Conservation (phyloP, 2,797 vertebrate species). For the Syngnathus rostellatus region DNA sequence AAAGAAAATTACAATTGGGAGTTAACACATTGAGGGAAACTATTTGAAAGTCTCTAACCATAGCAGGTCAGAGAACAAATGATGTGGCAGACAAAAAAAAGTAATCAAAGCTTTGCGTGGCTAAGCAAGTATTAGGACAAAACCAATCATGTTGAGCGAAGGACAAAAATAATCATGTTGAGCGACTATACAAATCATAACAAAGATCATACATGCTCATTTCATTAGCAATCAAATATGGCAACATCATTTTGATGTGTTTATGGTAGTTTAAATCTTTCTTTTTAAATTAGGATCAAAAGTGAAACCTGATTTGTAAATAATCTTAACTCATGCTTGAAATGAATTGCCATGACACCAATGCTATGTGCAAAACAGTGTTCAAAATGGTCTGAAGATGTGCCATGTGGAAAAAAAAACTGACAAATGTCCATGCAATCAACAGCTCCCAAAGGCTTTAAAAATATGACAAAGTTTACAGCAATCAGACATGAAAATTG, state of each 20-base stretch:
- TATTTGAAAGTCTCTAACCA: not conserved
- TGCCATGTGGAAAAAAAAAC: conserved; percentile 22
- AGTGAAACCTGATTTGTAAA: not conserved
- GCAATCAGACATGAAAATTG: conserved; percentile 37
- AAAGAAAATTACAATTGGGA: not conserved
- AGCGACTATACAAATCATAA: not conserved
- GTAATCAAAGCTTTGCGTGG: not conserved
- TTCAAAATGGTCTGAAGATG: not conserved
- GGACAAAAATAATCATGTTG: conserved; percentile 10
- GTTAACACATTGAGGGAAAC: not conserved
- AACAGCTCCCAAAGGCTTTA: not conserved
- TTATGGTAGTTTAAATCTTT: too few species aligned
- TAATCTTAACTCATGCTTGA: conserved; percentile 1
- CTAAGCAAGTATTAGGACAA: conserved; percentile 17
- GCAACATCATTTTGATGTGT: too few species aligned
- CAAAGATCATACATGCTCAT: not conserved
- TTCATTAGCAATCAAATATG: not conserved
- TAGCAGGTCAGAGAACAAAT: not conserved
- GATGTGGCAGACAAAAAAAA: conserved; percentile 3
- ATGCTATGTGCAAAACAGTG: not conserved
- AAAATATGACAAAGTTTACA: conserved; percentile 38
- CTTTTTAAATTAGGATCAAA: too few species aligned
- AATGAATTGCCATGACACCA: not conserved
- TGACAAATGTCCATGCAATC: not conserved
- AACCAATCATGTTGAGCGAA: conserved; percentile 5